Evolutionary conservation across 2,888 invertebrate species (phyloP), one percentile per base, ranked within the genome.

Genomic region (Leptogaster cylindrica): DNA sequence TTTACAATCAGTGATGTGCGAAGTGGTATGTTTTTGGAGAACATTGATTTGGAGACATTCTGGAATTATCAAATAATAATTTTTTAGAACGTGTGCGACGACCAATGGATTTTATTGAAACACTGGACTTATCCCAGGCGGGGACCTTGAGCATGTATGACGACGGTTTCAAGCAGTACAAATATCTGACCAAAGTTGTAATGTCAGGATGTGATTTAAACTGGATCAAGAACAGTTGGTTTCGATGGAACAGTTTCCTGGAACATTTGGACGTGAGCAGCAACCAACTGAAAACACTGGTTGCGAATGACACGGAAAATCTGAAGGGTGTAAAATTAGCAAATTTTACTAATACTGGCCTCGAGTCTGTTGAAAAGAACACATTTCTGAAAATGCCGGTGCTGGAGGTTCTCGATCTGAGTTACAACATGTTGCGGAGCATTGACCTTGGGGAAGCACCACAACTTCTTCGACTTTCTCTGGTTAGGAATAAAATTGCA

Each of bases 241-340:
- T 79, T 70, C 66, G 58, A 1, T 7, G 28, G 8, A 46, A 70
- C 0, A 74, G 73, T 25, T 61, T 69, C 33, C 67, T 80, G 14
- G 71, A 75, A 51, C 33, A 70, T 33, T 68, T 80, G n/a, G 80
- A 80, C 70, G 74, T 73, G 1, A 79, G 78, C 51, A 70, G 74
- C 69, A 80, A 80, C 70, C 65, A 69, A 6, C 68, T 80, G 31
- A 20, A 63, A 4, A 23, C 52, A 1, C 65, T 80, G 16, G 70
- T 68, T n/a, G 72, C 68, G 14, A 71, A 72, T 10, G 67, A 73
- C 27, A 68, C 77, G 51, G 68, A 48, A 27, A 72, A 72, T 39
- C 67, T 80, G 10, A 67, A 48, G 2, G 71, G 74, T 33, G 28
- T 80, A 66, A 72, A 73, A 68, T 69, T 71, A 64, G 75, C 74